A percentile compares a stretch with the other conserved stretches of the same genome.
These are phyloP conservation scores for Terebella lapidaria DNA, from an alignment of 2,888 invertebrate genomes.

Conservation along the genomic window DNA sequence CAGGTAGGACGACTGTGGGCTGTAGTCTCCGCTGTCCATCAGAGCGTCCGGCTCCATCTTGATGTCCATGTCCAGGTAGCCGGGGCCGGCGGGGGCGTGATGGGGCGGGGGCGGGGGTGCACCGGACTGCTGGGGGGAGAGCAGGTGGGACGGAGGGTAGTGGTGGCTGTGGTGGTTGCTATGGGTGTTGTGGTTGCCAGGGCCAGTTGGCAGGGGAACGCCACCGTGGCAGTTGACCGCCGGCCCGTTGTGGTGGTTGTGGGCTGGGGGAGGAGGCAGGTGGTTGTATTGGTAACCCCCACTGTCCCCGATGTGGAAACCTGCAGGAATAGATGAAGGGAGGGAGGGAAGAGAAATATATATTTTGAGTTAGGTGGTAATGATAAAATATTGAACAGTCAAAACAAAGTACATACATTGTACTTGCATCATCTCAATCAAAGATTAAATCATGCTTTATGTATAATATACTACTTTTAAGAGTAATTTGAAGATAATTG, in stretches of 20 bases:
- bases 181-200: background rate
- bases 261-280: background rate
- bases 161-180: constrained; percentile 5
- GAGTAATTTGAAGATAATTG: no score
- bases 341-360: no score
- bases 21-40: background rate
- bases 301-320: constrained; percentile 2
- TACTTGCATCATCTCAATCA: no score
- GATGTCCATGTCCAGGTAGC: constrained; percentile 17
- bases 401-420: no score
- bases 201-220: constrained; percentile 1
- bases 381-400: no score
- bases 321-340: no score
- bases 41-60: constrained; percentile 16
- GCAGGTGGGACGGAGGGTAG: background rate
- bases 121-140: background rate
- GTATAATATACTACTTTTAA: no score
- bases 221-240: constrained; percentile 3
- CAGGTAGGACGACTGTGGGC: background rate
- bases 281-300: background rate
- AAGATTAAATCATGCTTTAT: no score
- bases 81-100: background rate
- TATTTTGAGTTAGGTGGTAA: no score
- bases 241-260: background rate
- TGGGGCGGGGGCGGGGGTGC: background rate